These are phyloP conservation scores for Aptenodytes forsteri DNA, from an alignment of 2,113 vertebrate genomes.

Conservation along the genomic window DNA sequence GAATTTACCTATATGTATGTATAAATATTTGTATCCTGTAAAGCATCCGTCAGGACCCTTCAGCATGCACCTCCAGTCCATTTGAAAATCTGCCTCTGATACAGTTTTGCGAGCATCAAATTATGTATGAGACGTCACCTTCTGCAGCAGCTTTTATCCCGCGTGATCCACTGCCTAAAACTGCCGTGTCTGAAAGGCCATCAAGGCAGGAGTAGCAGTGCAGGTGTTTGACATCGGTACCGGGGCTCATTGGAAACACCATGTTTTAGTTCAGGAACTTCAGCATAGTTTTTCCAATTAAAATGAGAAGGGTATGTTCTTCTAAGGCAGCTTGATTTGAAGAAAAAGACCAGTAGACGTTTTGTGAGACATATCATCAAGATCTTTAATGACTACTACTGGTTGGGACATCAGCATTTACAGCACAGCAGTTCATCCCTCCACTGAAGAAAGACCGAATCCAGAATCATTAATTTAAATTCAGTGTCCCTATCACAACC, in stretches of 20 bases:
- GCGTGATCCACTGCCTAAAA: background rate
- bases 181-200: background rate
- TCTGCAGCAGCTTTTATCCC: background rate
- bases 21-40: background rate
- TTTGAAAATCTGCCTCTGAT: background rate
- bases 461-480: conserved; percentile 10
- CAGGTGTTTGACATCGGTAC: background rate
- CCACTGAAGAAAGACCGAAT: background rate
- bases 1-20: background rate
- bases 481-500: background rate
- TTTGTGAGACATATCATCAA: background rate
- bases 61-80: background rate
- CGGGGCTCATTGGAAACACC: background rate
- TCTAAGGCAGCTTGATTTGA: background rate
- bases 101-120: background rate
- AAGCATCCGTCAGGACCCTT: background rate
- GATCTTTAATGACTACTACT: background rate
- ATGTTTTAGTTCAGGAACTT: background rate
- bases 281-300: background rate
- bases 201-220: background rate
- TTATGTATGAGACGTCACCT: background rate
- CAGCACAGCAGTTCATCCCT: background rate
- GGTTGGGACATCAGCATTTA: background rate
- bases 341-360: background rate
- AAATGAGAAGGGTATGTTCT: background rate